These are phyloP conservation scores for Chlorops oryzae DNA, from an alignment of 1,140 invertebrate genomes.

Conservation along the genomic window DNA sequence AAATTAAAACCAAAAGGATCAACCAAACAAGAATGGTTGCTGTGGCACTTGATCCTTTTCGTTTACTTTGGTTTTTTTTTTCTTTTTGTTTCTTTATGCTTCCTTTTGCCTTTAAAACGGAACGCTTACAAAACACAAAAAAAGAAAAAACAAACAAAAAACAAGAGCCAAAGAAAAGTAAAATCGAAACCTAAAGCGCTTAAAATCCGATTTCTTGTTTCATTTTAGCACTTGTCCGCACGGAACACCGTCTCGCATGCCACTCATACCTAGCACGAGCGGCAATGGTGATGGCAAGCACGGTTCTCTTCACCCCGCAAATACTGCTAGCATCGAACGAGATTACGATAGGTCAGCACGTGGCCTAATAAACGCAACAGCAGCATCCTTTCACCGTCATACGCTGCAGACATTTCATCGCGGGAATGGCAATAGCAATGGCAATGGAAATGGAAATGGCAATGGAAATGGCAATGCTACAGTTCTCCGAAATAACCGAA, in stretches of 20 bases:
- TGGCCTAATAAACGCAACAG: constrained; percentile 26
- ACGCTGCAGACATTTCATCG: constrained; percentile 26
- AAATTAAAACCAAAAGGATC: no score
- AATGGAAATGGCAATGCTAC: background rate
- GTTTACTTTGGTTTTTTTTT: no score
- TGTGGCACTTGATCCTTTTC: no score
- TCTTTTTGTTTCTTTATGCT: no score
- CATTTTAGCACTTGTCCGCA: constrained; percentile 54
- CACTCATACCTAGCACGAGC: constrained; percentile 51
- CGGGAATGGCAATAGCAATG: constrained; percentile 15
- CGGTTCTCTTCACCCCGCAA: no score
- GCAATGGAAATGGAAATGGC: constrained; percentile 10
- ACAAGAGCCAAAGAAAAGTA: background rate
- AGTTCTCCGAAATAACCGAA: constrained; percentile 16
- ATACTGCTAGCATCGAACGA: no score
- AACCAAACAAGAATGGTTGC: no score
- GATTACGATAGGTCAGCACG: no score
- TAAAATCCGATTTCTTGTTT: background rate
- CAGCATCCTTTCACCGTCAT: constrained; percentile 35
- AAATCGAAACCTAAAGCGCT: background rate
- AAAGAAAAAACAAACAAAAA: background rate
- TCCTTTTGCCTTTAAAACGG: no score
- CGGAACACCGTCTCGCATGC: constrained; percentile 65
- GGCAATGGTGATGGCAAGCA: background rate
- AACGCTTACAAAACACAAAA: no score